Evolutionary conservation across 2,797 vertebrate genomes (phyloP).

Genomic region (Parambassis ranga): DNA sequence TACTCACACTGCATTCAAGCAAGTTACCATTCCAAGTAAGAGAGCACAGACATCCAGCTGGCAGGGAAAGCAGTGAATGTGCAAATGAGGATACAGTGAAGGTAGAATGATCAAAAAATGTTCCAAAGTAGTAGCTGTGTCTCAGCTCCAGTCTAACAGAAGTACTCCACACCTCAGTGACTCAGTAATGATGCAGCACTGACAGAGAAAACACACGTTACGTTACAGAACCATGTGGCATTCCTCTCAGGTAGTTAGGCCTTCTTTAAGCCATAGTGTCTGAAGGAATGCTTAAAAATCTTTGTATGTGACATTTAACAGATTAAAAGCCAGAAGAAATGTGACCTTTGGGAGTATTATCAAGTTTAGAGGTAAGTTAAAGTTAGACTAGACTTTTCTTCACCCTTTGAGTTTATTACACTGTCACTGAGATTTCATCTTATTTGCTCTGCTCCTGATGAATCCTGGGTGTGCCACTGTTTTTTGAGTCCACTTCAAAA

Average conservation of each 20-base stretch:
- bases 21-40: not conserved
- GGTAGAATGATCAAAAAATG: constrained; percentile 12
- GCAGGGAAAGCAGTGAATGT: constrained; percentile 1
- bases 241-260: constrained; percentile 1
- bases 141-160: constrained; percentile 1
- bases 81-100: not conserved
- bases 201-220: not conserved
- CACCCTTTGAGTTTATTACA: constrained; percentile 20
- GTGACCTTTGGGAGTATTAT: constrained; percentile 20
- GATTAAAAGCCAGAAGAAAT: constrained; percentile 39
- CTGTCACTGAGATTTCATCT: constrained; percentile 16
- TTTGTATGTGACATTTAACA: constrained; percentile 25
- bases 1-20: constrained; percentile 9
- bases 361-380: constrained; percentile 10
- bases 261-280: not conserved
- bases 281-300: not conserved
- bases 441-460: constrained; percentile 6
- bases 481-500: not conserved
- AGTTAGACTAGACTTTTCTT: constrained; percentile 10
- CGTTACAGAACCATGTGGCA: constrained; percentile 18
- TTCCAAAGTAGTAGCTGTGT: not conserved
- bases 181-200: not conserved
- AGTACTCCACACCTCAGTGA: constrained; percentile 2
- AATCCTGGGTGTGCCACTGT: not conserved
- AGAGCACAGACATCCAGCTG: constrained; percentile 49